phyloP scores from a whole-genome alignment of 2,888 invertebrate genomes.

The Anarsia innoxiella region DNA sequence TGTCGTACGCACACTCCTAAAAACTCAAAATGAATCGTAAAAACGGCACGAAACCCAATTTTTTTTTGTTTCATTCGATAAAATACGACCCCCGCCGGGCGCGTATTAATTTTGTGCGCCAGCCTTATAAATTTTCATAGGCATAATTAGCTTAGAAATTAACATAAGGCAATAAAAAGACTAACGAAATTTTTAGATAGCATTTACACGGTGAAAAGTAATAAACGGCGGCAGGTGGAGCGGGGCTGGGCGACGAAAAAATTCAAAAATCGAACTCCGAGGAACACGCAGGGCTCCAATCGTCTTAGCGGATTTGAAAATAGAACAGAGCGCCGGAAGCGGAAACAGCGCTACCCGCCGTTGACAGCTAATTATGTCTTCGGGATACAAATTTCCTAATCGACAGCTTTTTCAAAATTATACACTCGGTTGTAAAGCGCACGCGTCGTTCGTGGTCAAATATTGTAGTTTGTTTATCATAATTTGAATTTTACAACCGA shows the following conservation, averaged over 20 bases:
- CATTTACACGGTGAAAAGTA: constrained; percentile 54
- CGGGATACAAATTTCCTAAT: constrained; percentile 61
- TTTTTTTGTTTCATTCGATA: constrained; percentile 44
- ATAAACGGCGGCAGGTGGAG: constrained; percentile 61
- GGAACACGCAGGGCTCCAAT: constrained; percentile 29
- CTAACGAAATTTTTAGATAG: constrained; percentile 70
- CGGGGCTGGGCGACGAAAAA: constrained; percentile 19
- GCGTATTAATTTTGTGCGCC: constrained; percentile 63
- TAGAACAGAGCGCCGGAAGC: constrained; percentile 67
- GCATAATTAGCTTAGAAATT: constrained; percentile 73
- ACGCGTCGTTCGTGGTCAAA: constrained; percentile 30
- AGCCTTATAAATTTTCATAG: constrained; percentile 71
- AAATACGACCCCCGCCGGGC: constrained; percentile 55
- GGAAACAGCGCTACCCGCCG: constrained; percentile 62
- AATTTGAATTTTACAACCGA: constrained; percentile 60
- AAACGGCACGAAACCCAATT: constrained; percentile 48
- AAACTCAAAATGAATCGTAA: constrained; percentile 58
- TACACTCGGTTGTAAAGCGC: constrained; percentile 23
- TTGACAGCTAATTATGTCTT: constrained; percentile 72
- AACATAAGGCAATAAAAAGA: constrained; percentile 70
- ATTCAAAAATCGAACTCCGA: constrained; percentile 26
- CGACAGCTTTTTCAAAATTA: constrained; percentile 56
- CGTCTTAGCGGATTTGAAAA: constrained; percentile 61
- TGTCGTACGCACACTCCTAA: constrained; percentile 55
- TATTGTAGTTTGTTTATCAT: constrained; percentile 51